Evolutionary conservation across 2,113 vertebrate species (phyloP).

Genomic region (Hemichromis elongatus): DNA sequence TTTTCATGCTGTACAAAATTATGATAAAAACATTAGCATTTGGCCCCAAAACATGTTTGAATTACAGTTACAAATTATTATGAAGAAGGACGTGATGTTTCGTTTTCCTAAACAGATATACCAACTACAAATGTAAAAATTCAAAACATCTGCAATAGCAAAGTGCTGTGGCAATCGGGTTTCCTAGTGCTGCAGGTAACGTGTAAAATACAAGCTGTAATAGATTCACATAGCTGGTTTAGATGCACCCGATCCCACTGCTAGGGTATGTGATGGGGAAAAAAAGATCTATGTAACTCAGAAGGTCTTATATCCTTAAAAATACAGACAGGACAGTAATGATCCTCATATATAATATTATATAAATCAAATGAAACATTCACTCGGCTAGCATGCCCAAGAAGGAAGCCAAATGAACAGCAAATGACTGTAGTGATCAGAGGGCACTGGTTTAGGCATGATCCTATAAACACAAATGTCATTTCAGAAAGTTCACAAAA

Average conservation of each 20-base stretch:
- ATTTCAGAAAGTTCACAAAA: slow-evolving; percentile 56
- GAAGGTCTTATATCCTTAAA: not conserved
- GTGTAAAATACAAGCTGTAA: not conserved
- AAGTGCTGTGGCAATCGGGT: not conserved
- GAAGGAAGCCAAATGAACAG: slow-evolving; percentile 9
- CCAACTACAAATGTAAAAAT: slow-evolving; percentile 10
- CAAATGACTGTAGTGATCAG: slow-evolving; percentile 25
- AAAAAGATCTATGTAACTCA: not conserved
- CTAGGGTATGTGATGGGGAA: not conserved
- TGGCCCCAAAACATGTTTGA: slow-evolving; percentile 28
- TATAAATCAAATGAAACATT: slow-evolving; percentile 36
- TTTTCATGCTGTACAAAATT: slow-evolving; percentile 76
- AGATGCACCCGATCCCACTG: not conserved
- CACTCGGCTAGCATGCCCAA: slow-evolving; percentile 50
- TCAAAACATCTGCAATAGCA: not conserved
- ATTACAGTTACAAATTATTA: slow-evolving; percentile 50
- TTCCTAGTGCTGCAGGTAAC: not conserved
- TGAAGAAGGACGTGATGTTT: slow-evolving; percentile 18
- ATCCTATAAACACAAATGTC: slow-evolving; percentile 48
- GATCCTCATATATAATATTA: not conserved
- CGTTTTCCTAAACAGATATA: not conserved
- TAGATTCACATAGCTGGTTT: not conserved
- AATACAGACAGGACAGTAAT: not conserved
- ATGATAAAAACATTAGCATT: slow-evolving; percentile 62
- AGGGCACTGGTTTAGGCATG: slow-evolving; percentile 26